Percentiles rank a stretch among this genome's conserved stretches.
Conservation (phyloP, 2,113 vertebrate species). For the Excalfactoria chinensis region DNA sequence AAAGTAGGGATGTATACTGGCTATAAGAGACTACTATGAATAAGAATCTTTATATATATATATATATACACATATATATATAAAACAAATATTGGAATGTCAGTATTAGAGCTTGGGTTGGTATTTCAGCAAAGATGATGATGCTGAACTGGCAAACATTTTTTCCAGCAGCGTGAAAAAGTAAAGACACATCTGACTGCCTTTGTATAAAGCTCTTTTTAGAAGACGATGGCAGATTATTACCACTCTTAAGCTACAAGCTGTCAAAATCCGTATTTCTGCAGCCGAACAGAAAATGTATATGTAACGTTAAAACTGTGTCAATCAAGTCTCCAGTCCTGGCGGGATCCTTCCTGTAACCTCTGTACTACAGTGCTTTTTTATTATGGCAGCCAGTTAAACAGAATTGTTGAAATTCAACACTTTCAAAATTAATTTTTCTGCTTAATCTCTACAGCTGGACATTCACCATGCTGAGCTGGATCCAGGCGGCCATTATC, state of each 20-base stretch:
- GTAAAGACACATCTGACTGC: background rate
- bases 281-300: constrained; percentile 21
- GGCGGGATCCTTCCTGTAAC: background rate
- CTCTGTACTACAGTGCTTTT: background rate
- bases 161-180: background rate
- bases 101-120: background rate
- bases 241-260: background rate
- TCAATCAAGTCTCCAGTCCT: constrained; percentile 45
- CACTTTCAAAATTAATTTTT: background rate
- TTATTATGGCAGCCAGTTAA: background rate
- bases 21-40: background rate
- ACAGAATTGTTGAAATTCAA: background rate
- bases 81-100: background rate
- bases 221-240: constrained; percentile 19
- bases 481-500: background rate
- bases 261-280: background rate
- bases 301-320: constrained; percentile 1
- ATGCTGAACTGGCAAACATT: background rate
- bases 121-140: constrained; percentile 14
- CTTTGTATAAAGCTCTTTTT: constrained; percentile 31
- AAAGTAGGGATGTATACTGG: background rate
- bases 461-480: background rate
- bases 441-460: background rate
- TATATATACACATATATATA: background rate
- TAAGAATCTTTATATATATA: background rate